These are phyloP conservation scores for Netelia inedita DNA, from an alignment of 2,888 invertebrate species.

Conservation along the genomic window DNA sequence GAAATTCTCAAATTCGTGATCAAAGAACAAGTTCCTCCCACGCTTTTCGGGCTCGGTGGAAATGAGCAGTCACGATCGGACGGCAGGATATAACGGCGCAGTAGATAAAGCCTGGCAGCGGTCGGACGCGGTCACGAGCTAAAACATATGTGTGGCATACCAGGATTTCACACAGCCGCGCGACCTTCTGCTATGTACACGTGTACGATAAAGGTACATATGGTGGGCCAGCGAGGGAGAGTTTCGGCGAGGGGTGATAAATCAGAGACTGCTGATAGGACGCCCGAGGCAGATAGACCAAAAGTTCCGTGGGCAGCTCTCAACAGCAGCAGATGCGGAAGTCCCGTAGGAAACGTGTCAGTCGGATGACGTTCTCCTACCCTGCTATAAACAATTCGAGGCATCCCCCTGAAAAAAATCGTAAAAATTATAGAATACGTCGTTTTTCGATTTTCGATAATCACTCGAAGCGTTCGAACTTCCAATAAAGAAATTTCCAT, in stretches of 20 bases:
- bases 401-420: too few species aligned
- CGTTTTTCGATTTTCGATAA: too few species aligned
- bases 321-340: not conserved
- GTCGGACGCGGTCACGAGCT: not conserved
- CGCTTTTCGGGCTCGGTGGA: not conserved
- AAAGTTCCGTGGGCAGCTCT: not conserved
- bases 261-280: conserved; percentile 18
- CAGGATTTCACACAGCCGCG: too few species aligned
- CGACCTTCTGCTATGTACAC: too few species aligned
- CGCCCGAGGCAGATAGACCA: conserved; percentile 16
- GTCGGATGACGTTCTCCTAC: too few species aligned
- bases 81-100: not conserved
- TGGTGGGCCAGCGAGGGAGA: not conserved
- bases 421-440: too few species aligned
- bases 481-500: too few species aligned
- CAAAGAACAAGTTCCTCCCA: too few species aligned
- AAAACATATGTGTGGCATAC: too few species aligned
- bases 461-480: too few species aligned
- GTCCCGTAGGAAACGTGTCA: not conserved
- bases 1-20: too few species aligned
- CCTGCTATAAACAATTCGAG: too few species aligned
- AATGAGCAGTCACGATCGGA: conserved; percentile 6
- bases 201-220: not conserved
- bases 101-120: conserved; percentile 10
- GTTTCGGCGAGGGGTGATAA: conserved; percentile 8